Percentiles rank a stretch among this genome's conserved stretches.
Evolutionary conservation across 2,113 vertebrate species (phyloP).

Genomic region (western clawed frog (Xenopus tropicalis)): DNA sequence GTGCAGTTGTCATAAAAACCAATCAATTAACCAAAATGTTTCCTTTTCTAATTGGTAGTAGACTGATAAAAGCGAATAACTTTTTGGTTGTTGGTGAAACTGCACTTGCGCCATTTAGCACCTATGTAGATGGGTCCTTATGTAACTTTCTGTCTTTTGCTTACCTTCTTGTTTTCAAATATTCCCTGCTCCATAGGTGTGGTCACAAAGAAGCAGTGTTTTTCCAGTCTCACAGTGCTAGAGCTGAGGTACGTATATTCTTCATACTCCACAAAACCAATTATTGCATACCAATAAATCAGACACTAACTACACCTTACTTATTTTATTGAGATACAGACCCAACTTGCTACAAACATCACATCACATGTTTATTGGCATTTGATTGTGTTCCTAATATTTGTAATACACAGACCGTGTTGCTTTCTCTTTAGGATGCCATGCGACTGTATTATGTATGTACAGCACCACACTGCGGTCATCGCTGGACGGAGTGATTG

Average conservation of each 20-base stretch:
- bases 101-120: no score
- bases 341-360: no score
- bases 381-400: no score
- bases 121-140: background rate
- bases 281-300: background rate
- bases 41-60: no score
- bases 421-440: conserved; percentile 70
- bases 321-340: no score
- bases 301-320: no score
- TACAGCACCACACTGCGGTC: conserved; percentile 89
- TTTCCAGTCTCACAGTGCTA: conserved; percentile 93
- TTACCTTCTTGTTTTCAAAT: background rate
- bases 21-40: no score
- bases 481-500: conserved; percentile 85
- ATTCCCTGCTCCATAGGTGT: conserved; percentile 62
- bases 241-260: conserved; percentile 76
- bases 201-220: conserved; percentile 95
- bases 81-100: no score
- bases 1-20: no score
- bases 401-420: background rate
- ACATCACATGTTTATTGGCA: no score
- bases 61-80: no score
- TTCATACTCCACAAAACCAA: background rate
- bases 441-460: conserved; percentile 93
- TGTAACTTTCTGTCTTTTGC: background rate